Base-by-base conservation (phyloP, 2,797 vertebrate species). In the Lepilemur ruficaudatus region DNA sequence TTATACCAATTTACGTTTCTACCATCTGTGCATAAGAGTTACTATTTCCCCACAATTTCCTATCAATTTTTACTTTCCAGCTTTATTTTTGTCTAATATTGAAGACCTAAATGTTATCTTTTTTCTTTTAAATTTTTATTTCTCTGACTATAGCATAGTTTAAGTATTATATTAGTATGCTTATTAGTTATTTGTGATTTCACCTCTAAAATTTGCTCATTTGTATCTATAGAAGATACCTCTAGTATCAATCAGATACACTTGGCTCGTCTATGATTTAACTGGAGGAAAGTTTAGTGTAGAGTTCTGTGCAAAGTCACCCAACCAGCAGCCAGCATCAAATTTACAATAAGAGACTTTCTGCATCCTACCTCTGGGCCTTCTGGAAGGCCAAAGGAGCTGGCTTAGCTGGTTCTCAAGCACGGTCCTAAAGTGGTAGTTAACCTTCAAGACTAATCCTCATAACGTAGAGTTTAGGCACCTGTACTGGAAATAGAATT, bases 1-100 rank as follows among this genome's bases (percentile, higher is more conserved):
- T 82, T 93, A 86, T 15, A 48, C 59, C 35, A 89, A 75, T 92
- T 92, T 95, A 63, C 15, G 69, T 83, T 92, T 96, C 75, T 75
- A 46, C 88, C 84, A 83, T 96, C 84, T 96, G 79, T 46, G 4
- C 43, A 50, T 78, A 35, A 69, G 55, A 85, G 43, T 79, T 79
- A 43, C 57, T 48, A n/a, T 73, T 90, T 93, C 22, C 22, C 52
- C 38, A 83, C 30, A 89, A 48, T 67, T 85, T 89, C 15, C 30
- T 20, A 61, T 59, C 50, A 63, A 82, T 50, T 57, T 63, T 52
- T 50, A 75, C 5, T 69, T 80, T 94, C 35, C 73, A 32, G 35
- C 18, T 41, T 81, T 55, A 82, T 57, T 69, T 78, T 85, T 85
- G 18, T 46, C 14, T 61, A 90, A 69, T 89, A 82, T 73, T 85